Evolutionary conservation across 2,888 invertebrate species (phyloP).

Genomic region (Elysia crispata): DNA sequence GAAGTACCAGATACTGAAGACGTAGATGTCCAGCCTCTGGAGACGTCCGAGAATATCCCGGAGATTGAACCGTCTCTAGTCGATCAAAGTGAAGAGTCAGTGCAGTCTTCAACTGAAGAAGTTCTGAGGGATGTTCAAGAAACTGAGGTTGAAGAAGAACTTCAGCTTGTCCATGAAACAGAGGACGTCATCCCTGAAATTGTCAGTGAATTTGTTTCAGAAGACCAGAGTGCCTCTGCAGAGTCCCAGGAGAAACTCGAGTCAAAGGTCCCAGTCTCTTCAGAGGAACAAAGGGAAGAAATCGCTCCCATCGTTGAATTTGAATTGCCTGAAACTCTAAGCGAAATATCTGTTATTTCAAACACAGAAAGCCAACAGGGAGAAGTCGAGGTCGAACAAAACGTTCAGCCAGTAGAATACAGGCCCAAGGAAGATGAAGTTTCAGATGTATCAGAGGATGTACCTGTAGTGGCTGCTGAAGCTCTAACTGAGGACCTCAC

Average conservation of each 20-base stretch:
- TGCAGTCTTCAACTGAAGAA: slow-evolving; percentile 36
- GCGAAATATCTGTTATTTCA: background rate
- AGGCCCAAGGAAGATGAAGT: background rate
- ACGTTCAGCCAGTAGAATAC: slow-evolving; percentile 2
- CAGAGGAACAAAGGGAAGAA: background rate
- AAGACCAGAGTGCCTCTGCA: background rate
- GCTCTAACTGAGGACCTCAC: background rate
- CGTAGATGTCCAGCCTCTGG: background rate
- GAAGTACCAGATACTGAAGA: background rate
- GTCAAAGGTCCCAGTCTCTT: no score
- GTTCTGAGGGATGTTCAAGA: slow-evolving; percentile 38
- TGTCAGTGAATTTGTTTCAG: background rate
- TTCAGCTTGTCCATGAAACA: background rate
- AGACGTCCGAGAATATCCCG: slow-evolving; percentile 21
- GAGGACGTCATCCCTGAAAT: slow-evolving; percentile 1
- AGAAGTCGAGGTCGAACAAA: background rate
- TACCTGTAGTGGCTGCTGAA: slow-evolving; percentile 9
- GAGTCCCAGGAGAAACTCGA: background rate
- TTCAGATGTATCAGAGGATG: slow-evolving; percentile 13
- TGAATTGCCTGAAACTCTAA: slow-evolving; percentile 14
- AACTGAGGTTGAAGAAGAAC: slow-evolving; percentile 31
- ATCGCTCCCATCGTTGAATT: slow-evolving; percentile 9
- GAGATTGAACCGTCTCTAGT: background rate
- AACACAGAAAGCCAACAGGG: slow-evolving; percentile 1
- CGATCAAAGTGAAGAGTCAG: slow-evolving; percentile 38